Evolutionary conservation across 2,888 invertebrate species (phyloP), one percentile per base, ranked within the genome.

Genomic region (Lochmaea crataegi): DNA sequence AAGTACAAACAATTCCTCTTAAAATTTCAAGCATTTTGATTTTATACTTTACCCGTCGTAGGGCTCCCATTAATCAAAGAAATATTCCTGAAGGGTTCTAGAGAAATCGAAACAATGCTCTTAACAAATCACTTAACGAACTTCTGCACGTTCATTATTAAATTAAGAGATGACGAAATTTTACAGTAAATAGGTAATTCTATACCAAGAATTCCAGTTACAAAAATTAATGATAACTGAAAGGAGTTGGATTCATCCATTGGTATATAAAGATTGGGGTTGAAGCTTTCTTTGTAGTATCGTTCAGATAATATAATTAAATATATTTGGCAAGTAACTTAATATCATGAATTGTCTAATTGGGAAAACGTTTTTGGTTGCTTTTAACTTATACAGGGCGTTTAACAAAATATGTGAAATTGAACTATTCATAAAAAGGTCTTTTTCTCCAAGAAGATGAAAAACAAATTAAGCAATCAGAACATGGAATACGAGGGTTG

Each of bases 181-280:
- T 74, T 71, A 72, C 72, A 66, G 70, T 75, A 73, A 77, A 76
- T 77, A 75, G 75, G 77, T 76, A 77, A 77, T 75, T 77, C 71
- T 70, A 77, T 77, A 75, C 74, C 57, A 66, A 68, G 75, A 74
- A 75, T 77, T 77, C 74, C 65, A 74, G 69, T 77, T 74, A 70
- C 67, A 75, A 77, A 76, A 73, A 77, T 77, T 75, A 77, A 72
- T 68, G 75, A 69, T 9, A 71, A 71, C 32, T 32, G 48, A 73
- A 73, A 71, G 73, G 61, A 64, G n/a, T 26, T n/a, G 63, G 58
- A 61, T 67, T 65, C 10, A 32, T 53, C 16, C n/a, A 12, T 41
- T 26, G 12, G 48, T 32, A 16, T 48, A 38, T 26, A 66, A 38
- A 18, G 38, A 14, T 48, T 56, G 42, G 53, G 53, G 53, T 53